These are phyloP conservation scores for Sebastolobus alascanus DNA, from an alignment of 2,797 vertebrate genomes.

Conservation along the genomic window DNA sequence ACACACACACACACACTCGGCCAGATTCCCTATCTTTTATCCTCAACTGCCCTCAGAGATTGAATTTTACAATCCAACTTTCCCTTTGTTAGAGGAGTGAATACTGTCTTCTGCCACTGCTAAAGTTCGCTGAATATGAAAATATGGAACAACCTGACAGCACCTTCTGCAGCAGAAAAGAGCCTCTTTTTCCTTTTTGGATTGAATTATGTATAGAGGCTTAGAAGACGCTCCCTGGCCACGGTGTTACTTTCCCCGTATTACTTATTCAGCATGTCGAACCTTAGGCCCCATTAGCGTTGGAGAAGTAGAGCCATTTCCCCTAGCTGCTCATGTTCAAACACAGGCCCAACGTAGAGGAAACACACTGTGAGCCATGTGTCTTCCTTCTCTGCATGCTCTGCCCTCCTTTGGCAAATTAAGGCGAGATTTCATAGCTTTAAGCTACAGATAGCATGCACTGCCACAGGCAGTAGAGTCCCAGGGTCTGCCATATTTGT, in stretches of 20 bases:
- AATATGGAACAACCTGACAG: constrained; percentile 60
- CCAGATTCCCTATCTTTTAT: constrained; percentile 55
- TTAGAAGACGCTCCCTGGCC: constrained; percentile 58
- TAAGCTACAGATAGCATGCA: constrained; percentile 45
- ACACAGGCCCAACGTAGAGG: constrained; percentile 52
- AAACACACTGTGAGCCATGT: constrained; percentile 42
- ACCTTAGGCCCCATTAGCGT: constrained; percentile 74
- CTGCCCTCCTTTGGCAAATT: constrained; percentile 43
- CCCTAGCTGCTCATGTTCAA: constrained; percentile 58
- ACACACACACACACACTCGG: background rate
- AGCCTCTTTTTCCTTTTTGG: constrained; percentile 40
- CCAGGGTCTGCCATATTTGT: constrained; percentile 58
- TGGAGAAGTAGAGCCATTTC: constrained; percentile 54
- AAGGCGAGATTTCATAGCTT: constrained; percentile 42
- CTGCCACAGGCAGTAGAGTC: constrained; percentile 55
- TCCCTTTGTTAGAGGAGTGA: constrained; percentile 55
- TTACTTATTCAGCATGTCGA: constrained; percentile 77
- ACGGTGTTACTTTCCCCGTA: constrained; percentile 67
- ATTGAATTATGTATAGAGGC: constrained; percentile 72
- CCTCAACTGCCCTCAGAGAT: constrained; percentile 54
- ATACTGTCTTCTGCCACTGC: constrained; percentile 38
- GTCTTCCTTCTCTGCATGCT: constrained; percentile 35
- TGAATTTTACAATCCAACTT: constrained; percentile 56
- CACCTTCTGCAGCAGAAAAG: constrained; percentile 51
- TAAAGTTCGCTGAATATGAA: constrained; percentile 36